phyloP scores from a whole-genome alignment of 1,140 invertebrate species.

The Atta cephalotes region DNA sequence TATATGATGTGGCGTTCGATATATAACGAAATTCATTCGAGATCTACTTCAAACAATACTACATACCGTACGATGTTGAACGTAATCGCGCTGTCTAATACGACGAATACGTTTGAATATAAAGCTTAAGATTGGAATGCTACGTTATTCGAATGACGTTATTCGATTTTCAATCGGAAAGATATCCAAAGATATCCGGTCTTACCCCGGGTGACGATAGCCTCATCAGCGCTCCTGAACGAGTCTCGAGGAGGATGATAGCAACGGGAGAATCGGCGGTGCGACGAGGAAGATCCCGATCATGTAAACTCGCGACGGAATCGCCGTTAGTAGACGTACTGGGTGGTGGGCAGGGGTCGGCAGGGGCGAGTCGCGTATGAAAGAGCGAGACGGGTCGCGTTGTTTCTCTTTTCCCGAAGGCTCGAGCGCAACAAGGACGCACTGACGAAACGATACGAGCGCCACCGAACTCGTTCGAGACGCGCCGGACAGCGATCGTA shows the following conservation, averaged over 20 bases:
- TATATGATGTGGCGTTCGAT: too few relatives aligned
- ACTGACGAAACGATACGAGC: constrained; percentile 68
- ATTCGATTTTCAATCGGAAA: background rate
- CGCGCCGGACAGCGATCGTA: constrained; percentile 71
- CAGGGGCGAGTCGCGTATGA: constrained; percentile 59
- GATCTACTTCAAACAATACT: background rate
- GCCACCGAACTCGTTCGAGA: constrained; percentile 76
- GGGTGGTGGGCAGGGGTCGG: constrained; percentile 56
- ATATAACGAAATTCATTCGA: background rate
- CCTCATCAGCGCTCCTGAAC: constrained; percentile 64
- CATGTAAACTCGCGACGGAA: constrained; percentile 75
- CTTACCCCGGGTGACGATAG: constrained; percentile 52
- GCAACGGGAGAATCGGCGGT: constrained; percentile 69
- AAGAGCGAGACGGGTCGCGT: constrained; percentile 54
- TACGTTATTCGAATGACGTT: background rate
- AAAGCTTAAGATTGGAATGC: background rate
- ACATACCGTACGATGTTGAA: background rate
- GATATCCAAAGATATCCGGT: too few relatives aligned
- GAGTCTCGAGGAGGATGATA: constrained; percentile 66
- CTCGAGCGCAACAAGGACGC: constrained; percentile 61
- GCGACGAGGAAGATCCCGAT: constrained; percentile 73
- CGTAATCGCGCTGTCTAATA: background rate
- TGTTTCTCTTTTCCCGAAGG: constrained; percentile 2
- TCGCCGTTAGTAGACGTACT: constrained; percentile 67
- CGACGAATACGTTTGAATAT: background rate